Conservation (phyloP, 2,113 vertebrate genomes). For the Hylia prasina region DNA sequence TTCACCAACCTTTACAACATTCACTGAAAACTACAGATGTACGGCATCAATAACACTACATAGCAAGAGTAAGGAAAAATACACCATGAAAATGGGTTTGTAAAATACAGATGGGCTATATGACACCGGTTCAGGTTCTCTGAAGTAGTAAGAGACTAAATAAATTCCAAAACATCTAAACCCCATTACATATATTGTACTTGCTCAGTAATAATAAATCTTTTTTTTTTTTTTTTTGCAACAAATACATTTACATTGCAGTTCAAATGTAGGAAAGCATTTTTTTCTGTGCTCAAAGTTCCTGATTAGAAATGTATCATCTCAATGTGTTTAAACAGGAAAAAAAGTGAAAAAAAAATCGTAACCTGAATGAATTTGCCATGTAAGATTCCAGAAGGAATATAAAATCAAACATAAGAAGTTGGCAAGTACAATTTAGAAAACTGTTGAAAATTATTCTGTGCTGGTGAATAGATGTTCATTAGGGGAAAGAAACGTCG, state of each 20-base stretch:
- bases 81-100: conserved; percentile 24
- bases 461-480: conserved; percentile 67
- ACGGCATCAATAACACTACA: conserved; percentile 76
- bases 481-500: neutral
- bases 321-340: neutral
- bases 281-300: conserved; percentile 17
- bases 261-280: neutral
- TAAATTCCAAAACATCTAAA: conserved; percentile 42
- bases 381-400: conserved; percentile 50
- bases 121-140: conserved; percentile 27
- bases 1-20: conserved; percentile 63
- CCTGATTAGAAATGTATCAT: conserved; percentile 55
- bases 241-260: conserved; percentile 59
- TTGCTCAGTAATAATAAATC: conserved; percentile 57
- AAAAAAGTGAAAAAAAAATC: neutral
- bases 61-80: conserved; percentile 68
- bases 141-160: conserved; percentile 41
- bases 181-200: conserved; percentile 19
- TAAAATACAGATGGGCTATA: conserved; percentile 53
- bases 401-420: conserved; percentile 59
- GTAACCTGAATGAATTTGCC: conserved; percentile 16
- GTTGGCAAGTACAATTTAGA: conserved; percentile 56
- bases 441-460: conserved; percentile 37
- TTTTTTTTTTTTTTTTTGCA: conserved; percentile 57
- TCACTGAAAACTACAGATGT: conserved; percentile 65